Evolutionary conservation across 92 coral and sea anemone genomes (phyloP), one percentile per base, ranked within the genome.

Genomic region (Plumapathes pennacea): DNA sequence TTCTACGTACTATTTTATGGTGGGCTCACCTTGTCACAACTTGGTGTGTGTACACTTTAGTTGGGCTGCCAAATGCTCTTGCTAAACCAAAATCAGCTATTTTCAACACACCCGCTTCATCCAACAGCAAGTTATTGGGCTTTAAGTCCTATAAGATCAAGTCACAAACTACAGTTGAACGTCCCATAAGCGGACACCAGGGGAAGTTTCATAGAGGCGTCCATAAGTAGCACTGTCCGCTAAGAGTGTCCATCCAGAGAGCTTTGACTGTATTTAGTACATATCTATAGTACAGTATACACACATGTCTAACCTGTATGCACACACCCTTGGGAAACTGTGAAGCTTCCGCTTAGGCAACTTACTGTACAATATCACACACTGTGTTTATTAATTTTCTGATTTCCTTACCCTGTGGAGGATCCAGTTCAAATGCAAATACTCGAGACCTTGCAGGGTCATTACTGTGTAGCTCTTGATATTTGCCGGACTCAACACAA

Each of bases 51-150:
- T 92, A 92, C 1, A 92, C 88, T 52, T 83, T 92, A 34, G 95
- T 88, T 25, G 98, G 98, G 61, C 98, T 92, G 36, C 98, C 98
- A 84, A 79, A 92, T 38, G 95, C 62, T 53, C 95, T 76, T 4
- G 98, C 98, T 50, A 92, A 83, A 41, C 98, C 98, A 81, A 92
- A 92, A 60, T 92, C 98, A 54, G 96, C 98, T 46, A 92, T 81
- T 65, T 92, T 92, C 49, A 92, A 69, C 38, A 89, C 64, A 54
- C 98, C 98, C 42, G 71, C 64, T 25, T 71, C 89, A 77, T 88
- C 97, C 48, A 91, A 32, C 50, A 91, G 53, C 67, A 91, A 72
- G 59, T 91, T 91, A 46, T 91, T 91, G 6, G 97, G 97, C 61
- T 91, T 91, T 72, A 91, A 80, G 54, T 91, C 97, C 97, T 91